Evolutionary conservation across 1,140 invertebrate species (phyloP).

Genomic region (Drosophila navojoa): DNA sequence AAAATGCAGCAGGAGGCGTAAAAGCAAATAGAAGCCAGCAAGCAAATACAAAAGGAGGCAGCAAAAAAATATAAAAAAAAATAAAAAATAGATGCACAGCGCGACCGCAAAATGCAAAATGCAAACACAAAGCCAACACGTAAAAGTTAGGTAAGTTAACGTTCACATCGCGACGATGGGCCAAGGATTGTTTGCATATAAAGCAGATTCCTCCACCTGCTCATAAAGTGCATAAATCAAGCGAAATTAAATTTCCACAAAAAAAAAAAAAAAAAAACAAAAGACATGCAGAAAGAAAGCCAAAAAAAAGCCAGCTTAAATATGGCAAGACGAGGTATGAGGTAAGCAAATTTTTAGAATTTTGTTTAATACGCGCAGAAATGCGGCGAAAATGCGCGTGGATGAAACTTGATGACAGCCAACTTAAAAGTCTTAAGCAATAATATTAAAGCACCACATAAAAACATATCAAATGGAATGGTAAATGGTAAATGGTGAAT

Average conservation of each 20-base stretch:
- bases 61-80: slow-evolving; percentile 3
- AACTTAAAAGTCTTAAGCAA: slow-evolving; percentile 5
- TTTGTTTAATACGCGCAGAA: slow-evolving; percentile 52
- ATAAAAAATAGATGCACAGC: slow-evolving; percentile 9
- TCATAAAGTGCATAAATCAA: slow-evolving; percentile 73
- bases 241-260: slow-evolving; percentile 70
- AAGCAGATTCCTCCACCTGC: slow-evolving; percentile 37
- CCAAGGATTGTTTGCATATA: slow-evolving; percentile 55
- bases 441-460: neutral
- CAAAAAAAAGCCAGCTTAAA: slow-evolving; percentile 10
- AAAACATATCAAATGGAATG: neutral
- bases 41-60: neutral
- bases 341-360: slow-evolving; percentile 56
- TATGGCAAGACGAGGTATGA: slow-evolving; percentile 50
- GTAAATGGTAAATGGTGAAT: neutral
- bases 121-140: slow-evolving; percentile 36
- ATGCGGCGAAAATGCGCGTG: slow-evolving; percentile 14
- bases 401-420: slow-evolving; percentile 2
- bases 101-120: slow-evolving; percentile 24
- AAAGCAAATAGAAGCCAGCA: slow-evolving; percentile 61
- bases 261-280: slow-evolving; percentile 40
- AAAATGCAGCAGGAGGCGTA: slow-evolving; percentile 57
- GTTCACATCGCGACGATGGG: slow-evolving; percentile 49
- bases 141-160: slow-evolving; percentile 63
- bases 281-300: slow-evolving; percentile 19